Evolutionary conservation across 1,140 invertebrate species (phyloP).

Genomic region (Brachionus rubens): DNA sequence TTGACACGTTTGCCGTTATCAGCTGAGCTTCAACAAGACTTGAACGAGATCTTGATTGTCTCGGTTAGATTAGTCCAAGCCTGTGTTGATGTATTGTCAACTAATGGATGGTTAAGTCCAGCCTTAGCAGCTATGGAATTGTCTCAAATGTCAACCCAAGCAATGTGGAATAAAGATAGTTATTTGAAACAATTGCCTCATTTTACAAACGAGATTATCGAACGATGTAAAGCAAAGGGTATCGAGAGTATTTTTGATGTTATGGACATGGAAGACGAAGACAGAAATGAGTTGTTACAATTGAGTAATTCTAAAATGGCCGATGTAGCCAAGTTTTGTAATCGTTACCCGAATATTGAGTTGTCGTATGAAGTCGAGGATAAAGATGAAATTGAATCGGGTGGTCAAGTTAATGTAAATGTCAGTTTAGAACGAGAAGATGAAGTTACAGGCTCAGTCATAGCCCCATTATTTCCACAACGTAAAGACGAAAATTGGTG

Average conservation of each 20-base stretch:
- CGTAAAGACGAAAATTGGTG: constrained; percentile 99
- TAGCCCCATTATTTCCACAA: constrained; percentile 95
- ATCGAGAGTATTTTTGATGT: constrained; percentile 97
- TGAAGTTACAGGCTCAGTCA: constrained; percentile 86
- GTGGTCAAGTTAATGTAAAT: constrained; percentile 67
- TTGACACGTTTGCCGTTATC: constrained; percentile 75
- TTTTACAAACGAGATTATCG: constrained; percentile 83
- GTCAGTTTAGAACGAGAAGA: constrained; percentile 92
- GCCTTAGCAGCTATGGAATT: constrained; percentile 98
- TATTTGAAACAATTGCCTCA: constrained; percentile 95
- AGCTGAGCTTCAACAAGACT: constrained; percentile 93
- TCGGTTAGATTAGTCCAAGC: constrained; percentile 81
- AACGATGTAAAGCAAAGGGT: constrained; percentile 81
- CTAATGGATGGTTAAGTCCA: constrained; percentile 93
- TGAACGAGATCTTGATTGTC: constrained; percentile 82
- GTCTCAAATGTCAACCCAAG: constrained; percentile 98
- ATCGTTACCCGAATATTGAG: constrained; percentile 97
- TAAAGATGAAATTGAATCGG: neutral
- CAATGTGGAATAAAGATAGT: constrained; percentile 98
- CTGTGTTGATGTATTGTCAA: constrained; percentile 95
- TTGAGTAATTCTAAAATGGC: constrained; percentile 78
- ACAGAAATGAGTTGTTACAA: constrained; percentile 78
- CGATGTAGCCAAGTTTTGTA: constrained; percentile 95
- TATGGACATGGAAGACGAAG: constrained; percentile 95
- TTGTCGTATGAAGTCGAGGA: constrained; percentile 65